phyloP scores from a whole-genome alignment of 1,140 invertebrate species.

The Pseudoatta argentina region DNA sequence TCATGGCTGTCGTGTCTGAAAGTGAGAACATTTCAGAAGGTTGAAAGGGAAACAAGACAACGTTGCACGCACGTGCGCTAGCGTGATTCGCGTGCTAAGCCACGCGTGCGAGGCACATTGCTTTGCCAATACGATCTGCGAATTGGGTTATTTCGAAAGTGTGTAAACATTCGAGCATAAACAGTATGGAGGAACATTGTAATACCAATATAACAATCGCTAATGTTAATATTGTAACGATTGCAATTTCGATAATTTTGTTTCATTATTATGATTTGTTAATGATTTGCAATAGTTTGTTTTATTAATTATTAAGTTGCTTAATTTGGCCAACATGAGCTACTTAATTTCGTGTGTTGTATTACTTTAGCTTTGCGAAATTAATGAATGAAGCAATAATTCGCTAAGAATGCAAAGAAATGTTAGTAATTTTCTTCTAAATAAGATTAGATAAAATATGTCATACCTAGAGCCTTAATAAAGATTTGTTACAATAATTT shows the following conservation, averaged over 20 bases:
- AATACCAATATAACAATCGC: background rate
- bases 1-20: conserved; percentile 11
- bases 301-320: background rate
- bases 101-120: conserved; percentile 23
- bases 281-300: background rate
- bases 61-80: conserved; percentile 45
- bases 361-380: conserved; percentile 1
- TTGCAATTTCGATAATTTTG: background rate
- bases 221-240: background rate
- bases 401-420: background rate
- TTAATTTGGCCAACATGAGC: background rate
- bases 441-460: background rate
- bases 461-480: background rate
- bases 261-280: background rate
- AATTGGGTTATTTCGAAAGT: conserved; percentile 59
- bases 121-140: conserved; percentile 17
- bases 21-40: conserved; percentile 36
- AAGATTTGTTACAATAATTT: background rate
- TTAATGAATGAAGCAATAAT: background rate
- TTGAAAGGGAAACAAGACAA: conserved; percentile 44
- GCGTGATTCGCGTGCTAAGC: conserved; percentile 54
- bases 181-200: conserved; percentile 15
- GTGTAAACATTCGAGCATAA: conserved; percentile 49
- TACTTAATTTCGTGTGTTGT: background rate
- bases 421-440: background rate